Percentiles rank a stretch among this genome's conserved stretches.
Evolutionary conservation across 2,888 invertebrate species (phyloP).

Genomic region (Nomada ruficornis): DNA sequence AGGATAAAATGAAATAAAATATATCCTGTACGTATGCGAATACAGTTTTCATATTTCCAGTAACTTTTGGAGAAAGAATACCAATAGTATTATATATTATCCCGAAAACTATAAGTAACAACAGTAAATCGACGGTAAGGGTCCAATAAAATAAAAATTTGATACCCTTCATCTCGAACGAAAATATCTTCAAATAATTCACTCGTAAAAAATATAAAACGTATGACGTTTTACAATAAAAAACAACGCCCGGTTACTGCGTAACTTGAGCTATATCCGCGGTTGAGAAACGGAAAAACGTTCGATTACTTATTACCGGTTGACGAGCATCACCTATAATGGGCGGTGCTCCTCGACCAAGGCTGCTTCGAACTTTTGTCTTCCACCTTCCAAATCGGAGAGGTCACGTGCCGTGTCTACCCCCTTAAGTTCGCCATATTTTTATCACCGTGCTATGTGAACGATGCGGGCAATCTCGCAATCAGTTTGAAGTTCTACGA

Average conservation of each 20-base stretch:
- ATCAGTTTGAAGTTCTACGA: background rate
- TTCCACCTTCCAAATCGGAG: too few species aligned
- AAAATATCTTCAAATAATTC: background rate
- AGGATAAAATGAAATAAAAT: too few species aligned
- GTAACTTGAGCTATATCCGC: slow-evolving; percentile 44
- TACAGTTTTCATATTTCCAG: too few species aligned
- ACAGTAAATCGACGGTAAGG: too few species aligned
- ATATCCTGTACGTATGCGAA: too few species aligned
- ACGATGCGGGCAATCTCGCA: background rate
- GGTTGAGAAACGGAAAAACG: slow-evolving; percentile 33
- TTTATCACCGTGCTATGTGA: background rate
- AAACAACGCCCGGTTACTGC: slow-evolving; percentile 9
- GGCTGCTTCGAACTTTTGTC: slow-evolving; percentile 64
- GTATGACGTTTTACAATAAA: slow-evolving; percentile 1
- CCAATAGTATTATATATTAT: too few species aligned
- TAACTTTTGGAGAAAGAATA: too few species aligned
- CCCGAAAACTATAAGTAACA: too few species aligned
- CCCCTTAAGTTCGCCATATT: slow-evolving; percentile 15
- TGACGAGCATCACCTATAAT: slow-evolving; percentile 4
- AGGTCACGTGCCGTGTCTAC: too few species aligned
- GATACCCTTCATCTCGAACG: background rate
- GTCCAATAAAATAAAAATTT: background rate
- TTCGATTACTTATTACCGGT: slow-evolving; percentile 48
- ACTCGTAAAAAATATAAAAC: background rate
- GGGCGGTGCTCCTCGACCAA: background rate